Conservation (phyloP, 1,140 invertebrate genomes). For the Trichonephila inaurata region DNA sequence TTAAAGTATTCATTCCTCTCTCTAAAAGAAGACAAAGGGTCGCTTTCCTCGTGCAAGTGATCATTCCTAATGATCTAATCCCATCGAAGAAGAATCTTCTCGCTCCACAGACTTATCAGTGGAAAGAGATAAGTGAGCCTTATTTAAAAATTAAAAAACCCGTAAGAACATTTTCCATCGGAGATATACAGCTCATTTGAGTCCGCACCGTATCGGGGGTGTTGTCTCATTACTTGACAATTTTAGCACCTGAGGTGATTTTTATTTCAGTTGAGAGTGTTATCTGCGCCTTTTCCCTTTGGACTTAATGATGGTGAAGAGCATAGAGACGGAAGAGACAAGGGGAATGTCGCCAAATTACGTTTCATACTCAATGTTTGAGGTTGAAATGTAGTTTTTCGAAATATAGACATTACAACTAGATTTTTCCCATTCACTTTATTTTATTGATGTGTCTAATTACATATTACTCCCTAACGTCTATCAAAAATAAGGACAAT, state of each 20-base stretch:
- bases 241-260: constrained; percentile 75
- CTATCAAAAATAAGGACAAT: no score
- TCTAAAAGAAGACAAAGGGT: constrained; percentile 25
- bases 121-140: constrained; percentile 12
- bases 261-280: constrained; percentile 69
- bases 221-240: constrained; percentile 75
- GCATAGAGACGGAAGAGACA: not conserved
- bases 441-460: no score
- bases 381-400: no score
- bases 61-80: constrained; percentile 38
- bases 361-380: not conserved
- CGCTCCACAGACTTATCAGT: constrained; percentile 56
- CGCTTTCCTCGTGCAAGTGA: constrained; percentile 22
- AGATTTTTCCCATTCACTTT: no score
- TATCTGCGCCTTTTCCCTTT: constrained; percentile 54
- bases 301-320: constrained; percentile 53
- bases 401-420: no score
- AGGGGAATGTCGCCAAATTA: constrained; percentile 46
- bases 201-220: constrained; percentile 60
- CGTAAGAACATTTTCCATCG: constrained; percentile 23
- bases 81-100: not conserved
- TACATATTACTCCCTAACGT: no score
- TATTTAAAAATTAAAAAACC: constrained; percentile 72
- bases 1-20: constrained; percentile 22
- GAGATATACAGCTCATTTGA: constrained; percentile 56